Evolutionary conservation across 37 sponge, comb jelly and placozoan genomes (phyloP).

Genomic region (Agelas oroides): DNA sequence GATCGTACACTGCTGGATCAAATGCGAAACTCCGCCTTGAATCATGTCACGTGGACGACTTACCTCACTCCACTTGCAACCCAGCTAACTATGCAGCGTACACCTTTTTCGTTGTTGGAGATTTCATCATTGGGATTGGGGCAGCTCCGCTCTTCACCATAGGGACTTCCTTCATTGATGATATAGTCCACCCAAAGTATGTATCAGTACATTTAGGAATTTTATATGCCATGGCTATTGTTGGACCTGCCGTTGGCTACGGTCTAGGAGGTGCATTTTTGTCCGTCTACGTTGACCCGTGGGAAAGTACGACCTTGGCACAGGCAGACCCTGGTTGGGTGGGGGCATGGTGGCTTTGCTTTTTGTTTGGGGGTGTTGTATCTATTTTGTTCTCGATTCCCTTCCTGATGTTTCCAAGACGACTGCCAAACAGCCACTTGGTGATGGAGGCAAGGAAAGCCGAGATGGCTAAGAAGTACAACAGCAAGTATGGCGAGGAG

Average conservation of each 20-base stretch:
- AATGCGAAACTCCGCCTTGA: slow-evolving; percentile 19
- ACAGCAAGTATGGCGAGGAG: not conserved
- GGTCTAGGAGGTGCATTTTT: slow-evolving; percentile 74
- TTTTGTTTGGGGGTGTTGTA: slow-evolving; percentile 41
- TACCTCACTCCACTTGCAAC: not conserved
- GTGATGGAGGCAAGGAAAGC: slow-evolving; percentile 16
- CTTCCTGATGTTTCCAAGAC: slow-evolving; percentile 67
- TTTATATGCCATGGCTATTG: slow-evolving; percentile 50
- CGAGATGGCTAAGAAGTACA: slow-evolving; percentile 50
- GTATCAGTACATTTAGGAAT: slow-evolving; percentile 70
- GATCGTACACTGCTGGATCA: slow-evolving; percentile 3
- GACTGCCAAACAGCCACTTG: slow-evolving; percentile 24
- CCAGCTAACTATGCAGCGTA: slow-evolving; percentile 52
- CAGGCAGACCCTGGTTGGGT: slow-evolving; percentile 65
- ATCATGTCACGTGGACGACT: slow-evolving; percentile 27
- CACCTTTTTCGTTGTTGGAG: slow-evolving; percentile 71
- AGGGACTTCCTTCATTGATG: slow-evolving; percentile 80
- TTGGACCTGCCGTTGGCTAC: slow-evolving; percentile 84
- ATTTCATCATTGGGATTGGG: slow-evolving; percentile 74
- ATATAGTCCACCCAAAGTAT: slow-evolving; percentile 65
- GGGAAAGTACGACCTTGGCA: slow-evolving; percentile 33
- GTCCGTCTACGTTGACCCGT: slow-evolving; percentile 68
- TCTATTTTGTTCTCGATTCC: slow-evolving; percentile 42
- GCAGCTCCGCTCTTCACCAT: slow-evolving; percentile 79
- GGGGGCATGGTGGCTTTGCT: slow-evolving; percentile 92